These are phyloP conservation scores for Lasioglossum malachurum DNA, from an alignment of 2,888 invertebrate species.

Conservation along the genomic window DNA sequence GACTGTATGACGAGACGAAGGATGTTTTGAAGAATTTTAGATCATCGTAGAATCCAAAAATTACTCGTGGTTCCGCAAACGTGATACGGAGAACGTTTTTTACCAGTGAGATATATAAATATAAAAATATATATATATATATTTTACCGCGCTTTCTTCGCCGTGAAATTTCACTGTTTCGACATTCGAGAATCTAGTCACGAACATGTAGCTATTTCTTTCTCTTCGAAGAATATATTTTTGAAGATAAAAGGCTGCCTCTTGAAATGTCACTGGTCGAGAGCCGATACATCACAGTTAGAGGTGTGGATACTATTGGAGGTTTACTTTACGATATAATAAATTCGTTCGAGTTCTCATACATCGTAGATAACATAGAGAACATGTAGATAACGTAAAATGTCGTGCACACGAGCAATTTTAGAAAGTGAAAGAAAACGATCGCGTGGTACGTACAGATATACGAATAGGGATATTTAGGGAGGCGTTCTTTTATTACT, in stretches of 20 bases:
- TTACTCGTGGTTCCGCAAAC: constrained; percentile 28
- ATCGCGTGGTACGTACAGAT: background rate
- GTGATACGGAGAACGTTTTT: constrained; percentile 38
- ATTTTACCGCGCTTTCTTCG: constrained; percentile 19
- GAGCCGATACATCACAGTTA: background rate
- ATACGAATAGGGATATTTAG: background rate
- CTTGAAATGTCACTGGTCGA: background rate
- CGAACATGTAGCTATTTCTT: constrained; percentile 11
- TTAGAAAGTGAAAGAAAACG: background rate
- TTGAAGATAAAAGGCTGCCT: constrained; percentile 3
- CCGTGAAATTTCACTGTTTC: constrained; percentile 6
- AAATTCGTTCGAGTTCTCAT: background rate
- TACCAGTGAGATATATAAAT: constrained; percentile 21
- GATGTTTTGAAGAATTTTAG: constrained; percentile 44
- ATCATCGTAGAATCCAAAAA: constrained; percentile 40
- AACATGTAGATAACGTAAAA: background rate
- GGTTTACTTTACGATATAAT: background rate
- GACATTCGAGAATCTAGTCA: constrained; percentile 58
- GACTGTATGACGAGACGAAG: background rate
- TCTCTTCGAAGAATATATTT: background rate
- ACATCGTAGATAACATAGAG: background rate
- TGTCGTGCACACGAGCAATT: background rate
- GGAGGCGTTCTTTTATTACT: background rate
- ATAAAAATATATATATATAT: constrained; percentile 10
- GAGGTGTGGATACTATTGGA: background rate